phyloP scores from a whole-genome alignment of 2,888 invertebrate species.

The Sinodicranocentrus sp. region DNA sequence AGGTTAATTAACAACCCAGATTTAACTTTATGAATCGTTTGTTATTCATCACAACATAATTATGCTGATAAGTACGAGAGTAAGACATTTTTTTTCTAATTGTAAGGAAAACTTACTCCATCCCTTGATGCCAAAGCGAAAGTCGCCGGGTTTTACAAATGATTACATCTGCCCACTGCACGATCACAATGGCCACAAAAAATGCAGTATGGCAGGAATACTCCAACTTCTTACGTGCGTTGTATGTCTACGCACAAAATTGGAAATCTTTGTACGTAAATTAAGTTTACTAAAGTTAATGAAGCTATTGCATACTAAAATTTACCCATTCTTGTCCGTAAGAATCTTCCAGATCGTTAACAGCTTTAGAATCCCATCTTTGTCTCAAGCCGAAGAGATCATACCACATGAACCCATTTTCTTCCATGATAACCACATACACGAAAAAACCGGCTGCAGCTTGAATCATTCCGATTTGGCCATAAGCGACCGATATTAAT shows the following conservation, averaged over 20 bases:
- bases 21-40: no score
- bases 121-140: slow-evolving; percentile 97
- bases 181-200: slow-evolving; percentile 98
- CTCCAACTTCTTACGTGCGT: slow-evolving; percentile 96
- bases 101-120: no score
- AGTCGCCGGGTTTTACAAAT: slow-evolving; percentile 98
- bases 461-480: slow-evolving; percentile 92
- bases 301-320: background rate
- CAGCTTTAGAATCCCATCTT: slow-evolving; percentile 85
- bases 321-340: slow-evolving; percentile 86
- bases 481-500: slow-evolving; percentile 89
- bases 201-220: slow-evolving; percentile 99
- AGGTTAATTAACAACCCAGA: no score
- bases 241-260: slow-evolving; percentile 87
- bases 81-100: no score
- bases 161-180: slow-evolving; percentile 99
- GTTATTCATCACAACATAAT: no score
- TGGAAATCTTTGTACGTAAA: background rate
- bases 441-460: slow-evolving; percentile 91
- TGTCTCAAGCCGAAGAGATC: slow-evolving; percentile 83
- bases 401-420: slow-evolving; percentile 88
- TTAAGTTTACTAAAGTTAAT: background rate
- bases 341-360: slow-evolving; percentile 85
- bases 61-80: no score
- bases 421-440: slow-evolving; percentile 91